phyloP scores from a whole-genome alignment of 2,888 invertebrate species.

The Ormyrus rosae region DNA sequence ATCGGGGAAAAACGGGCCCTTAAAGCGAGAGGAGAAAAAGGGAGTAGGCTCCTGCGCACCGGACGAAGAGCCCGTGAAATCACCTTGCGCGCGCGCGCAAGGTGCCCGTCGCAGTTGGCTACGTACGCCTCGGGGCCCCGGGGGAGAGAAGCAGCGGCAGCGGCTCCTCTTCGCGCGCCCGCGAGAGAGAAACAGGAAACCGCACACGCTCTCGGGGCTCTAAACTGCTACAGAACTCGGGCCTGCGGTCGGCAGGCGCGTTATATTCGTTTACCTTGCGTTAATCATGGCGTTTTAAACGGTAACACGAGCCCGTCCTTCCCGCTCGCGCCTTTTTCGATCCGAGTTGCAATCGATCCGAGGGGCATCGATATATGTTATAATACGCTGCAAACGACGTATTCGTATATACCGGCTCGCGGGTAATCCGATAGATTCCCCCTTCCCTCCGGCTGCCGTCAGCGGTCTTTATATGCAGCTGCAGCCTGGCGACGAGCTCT shows the following conservation, averaged over 20 bases:
- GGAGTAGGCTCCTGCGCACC: not conserved
- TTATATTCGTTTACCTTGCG: slow-evolving; percentile 75
- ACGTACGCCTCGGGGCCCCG: not conserved
- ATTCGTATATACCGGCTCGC: slow-evolving; percentile 50
- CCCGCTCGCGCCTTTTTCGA: slow-evolving; percentile 39
- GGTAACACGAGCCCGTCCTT: slow-evolving; percentile 69
- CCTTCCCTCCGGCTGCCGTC: not conserved
- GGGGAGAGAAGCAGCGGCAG: not conserved
- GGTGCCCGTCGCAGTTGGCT: not conserved
- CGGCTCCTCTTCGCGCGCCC: too few species aligned
- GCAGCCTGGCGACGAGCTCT: not conserved
- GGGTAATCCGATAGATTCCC: slow-evolving; percentile 57
- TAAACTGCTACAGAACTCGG: slow-evolving; percentile 54
- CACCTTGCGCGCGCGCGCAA: slow-evolving; percentile 1
- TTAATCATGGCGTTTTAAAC: slow-evolving; percentile 75
- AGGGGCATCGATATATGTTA: slow-evolving; percentile 65
- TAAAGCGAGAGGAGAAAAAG: not conserved
- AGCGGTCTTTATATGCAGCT: not conserved
- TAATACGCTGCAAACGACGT: not conserved
- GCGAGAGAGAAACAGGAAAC: slow-evolving; percentile 34
- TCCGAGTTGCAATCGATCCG: slow-evolving; percentile 73
- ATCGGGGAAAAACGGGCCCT: too few species aligned
- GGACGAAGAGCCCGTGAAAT: slow-evolving; percentile 7
- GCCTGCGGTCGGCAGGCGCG: slow-evolving; percentile 71
- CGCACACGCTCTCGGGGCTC: slow-evolving; percentile 14